Base-by-base conservation (phyloP, 92 coral and sea anemone genomes). In the Palythoa caribaeorum region DNA sequence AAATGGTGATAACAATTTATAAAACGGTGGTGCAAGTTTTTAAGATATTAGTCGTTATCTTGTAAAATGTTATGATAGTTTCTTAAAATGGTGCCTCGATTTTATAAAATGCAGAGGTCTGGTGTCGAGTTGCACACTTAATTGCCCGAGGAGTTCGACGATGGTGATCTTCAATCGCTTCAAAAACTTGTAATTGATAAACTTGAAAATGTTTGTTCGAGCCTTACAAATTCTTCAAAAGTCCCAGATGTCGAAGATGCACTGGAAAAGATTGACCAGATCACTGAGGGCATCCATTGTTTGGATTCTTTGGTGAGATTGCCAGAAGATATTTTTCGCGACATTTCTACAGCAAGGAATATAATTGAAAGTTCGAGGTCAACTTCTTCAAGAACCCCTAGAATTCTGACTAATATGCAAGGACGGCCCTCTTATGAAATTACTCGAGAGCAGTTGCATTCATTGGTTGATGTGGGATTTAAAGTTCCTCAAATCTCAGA, bases 91-190 rank as follows among this genome's bases (percentile, higher is more conserved):
- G 59, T 40, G 79, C 62, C 16, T 50, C 79, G 12, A 17, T 76
- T 76, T 76, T 50, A 20, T 73, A 73, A 73, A 73, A 5, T 76
- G 62, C 62, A 76, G 79, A 76, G 62, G 79, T 19, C 79, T 76
- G 79, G 62, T 76, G 79, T 15, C 79, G 28, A 50, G 79, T 76
- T 52, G 62, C 62, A 47, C 39, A 76, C 62, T n/a, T 50, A 76
- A 76, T n/a, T 17, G 79, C 37, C 62, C 79, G 79, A 75, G 79
- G 79, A 75, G 62, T 39, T 62, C 60, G n/a, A 76, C 79, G 62
- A 76, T 76, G 79, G 16, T 50, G 62, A 73, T 44, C 78, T 73
- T 73, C 57, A 73, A 44, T 73, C 55, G 71, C 36, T 71, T 73
- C 52, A 13, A 40, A 73, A 40, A 35, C 53, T 73, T 73, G 77